Conservation (phyloP, 2,797 vertebrate species). For the Periophthalmus magnuspinnatus region DNA sequence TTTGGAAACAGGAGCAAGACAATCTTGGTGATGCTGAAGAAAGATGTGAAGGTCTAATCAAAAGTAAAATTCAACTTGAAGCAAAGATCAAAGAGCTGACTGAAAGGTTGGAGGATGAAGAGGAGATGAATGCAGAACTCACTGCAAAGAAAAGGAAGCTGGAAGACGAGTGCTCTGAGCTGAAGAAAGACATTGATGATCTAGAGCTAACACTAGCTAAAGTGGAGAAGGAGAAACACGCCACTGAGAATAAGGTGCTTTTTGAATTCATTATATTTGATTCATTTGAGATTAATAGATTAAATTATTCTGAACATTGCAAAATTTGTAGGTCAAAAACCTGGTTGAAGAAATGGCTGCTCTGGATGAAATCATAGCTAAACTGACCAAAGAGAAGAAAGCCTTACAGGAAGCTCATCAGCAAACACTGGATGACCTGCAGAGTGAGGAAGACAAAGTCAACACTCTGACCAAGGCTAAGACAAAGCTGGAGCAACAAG, state of each 20-base stretch:
- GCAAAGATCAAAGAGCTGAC: constrained; percentile 81
- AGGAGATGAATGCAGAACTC: constrained; percentile 81
- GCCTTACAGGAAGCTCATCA: constrained; percentile 89
- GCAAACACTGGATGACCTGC: constrained; percentile 85
- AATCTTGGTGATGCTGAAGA: constrained; percentile 84
- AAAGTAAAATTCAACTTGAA: constrained; percentile 85
- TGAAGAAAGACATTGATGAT: constrained; percentile 87
- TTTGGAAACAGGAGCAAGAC: constrained; percentile 79
- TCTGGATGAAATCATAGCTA: constrained; percentile 84
- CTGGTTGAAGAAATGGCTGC: constrained; percentile 87
- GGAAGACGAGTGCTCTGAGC: constrained; percentile 83
- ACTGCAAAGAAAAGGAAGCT: constrained; percentile 82
- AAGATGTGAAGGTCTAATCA: constrained; percentile 84
- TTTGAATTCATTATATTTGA: background rate
- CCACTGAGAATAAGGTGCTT: constrained; percentile 85
- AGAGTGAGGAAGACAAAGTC: constrained; percentile 88
- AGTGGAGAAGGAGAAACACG: constrained; percentile 88
- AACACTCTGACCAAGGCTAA: constrained; percentile 85
- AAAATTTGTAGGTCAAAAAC: constrained; percentile 82
- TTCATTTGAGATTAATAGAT: background rate
- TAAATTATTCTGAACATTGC: background rate
- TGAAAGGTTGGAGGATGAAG: constrained; percentile 83
- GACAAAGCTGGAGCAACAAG: constrained; percentile 85
- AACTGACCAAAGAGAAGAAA: constrained; percentile 88
- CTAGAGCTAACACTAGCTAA: constrained; percentile 84